Evolutionary conservation across 2,113 vertebrate genomes (phyloP), one percentile per base, ranked within the genome.

Genomic region (Chelonoidis abingdonii): DNA sequence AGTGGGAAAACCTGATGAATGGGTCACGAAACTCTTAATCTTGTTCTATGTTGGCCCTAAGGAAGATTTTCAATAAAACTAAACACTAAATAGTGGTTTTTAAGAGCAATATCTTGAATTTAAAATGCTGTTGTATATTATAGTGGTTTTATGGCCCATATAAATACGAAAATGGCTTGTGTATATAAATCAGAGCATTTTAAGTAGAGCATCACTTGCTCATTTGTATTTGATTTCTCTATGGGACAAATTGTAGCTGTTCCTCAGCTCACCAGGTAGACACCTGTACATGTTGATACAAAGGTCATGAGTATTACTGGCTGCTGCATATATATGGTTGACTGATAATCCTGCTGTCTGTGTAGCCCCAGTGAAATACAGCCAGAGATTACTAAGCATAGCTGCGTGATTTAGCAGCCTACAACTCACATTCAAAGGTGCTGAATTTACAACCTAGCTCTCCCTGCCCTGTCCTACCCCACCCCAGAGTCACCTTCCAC

Each of bases 341-440:
- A 97, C 84, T 54, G 84, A 97, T 83, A 92, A 76, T 83, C 81
- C 65, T 62, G 78, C 84, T 79, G 75, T 69, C 88, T 87, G 86
- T 79, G 75, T 86, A 96, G 95, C 72, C 9, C 83, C 56, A 81
- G 88, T 87, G 85, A 92, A 92, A 92, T 88, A 85, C 93, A 89
- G 93, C 94, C 97, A 97, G 17, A n/a, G 92, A 95, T 83, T 75
- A 88, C 86, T 86, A 95, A 89, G 86, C 92, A 87, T 3, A 92
- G 86, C 79, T 81, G 47, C 80, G 85, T 83, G 87, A 97, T 94
- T 85, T 95, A 90, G 92, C 92, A 95, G 86, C 72, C 72, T 44
- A 44, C 22, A 75, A 24, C 22, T 25, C 31, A 17, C 41, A 62
- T 69, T 95, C 89, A 94, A 88, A 97, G 81, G 80, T 0, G 0